Percentiles rank a stretch among this genome's conserved stretches.
phyloP scores from a whole-genome alignment of 2,888 invertebrate genomes.

The Drosophila putrida region DNA sequence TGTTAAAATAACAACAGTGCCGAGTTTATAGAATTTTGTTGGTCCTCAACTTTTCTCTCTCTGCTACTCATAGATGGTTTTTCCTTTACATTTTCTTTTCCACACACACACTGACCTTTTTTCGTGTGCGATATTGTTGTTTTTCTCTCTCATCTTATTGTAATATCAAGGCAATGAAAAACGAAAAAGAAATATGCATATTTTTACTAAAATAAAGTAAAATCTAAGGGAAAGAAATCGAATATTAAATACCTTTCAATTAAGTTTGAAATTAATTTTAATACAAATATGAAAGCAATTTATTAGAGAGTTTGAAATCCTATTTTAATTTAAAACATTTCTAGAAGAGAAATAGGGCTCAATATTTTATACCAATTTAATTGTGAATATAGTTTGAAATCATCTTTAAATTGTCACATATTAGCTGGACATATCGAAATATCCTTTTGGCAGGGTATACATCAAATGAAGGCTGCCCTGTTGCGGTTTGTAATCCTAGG shows the following conservation, averaged over 20 bases:
- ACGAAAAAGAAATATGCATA: slow-evolving; percentile 21
- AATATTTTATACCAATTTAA: not conserved
- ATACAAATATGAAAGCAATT: too few relatives aligned
- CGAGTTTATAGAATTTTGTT: slow-evolving; percentile 11
- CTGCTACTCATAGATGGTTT: not conserved
- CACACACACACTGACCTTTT: slow-evolving; percentile 2
- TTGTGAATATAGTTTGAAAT: not conserved
- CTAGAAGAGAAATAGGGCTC: not conserved
- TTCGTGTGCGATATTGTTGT: slow-evolving; percentile 9
- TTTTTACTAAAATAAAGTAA: not conserved
- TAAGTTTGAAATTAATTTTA: not conserved
- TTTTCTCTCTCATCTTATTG: slow-evolving; percentile 2
- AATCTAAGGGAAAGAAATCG: not conserved
- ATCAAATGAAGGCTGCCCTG: slow-evolving; percentile 6
- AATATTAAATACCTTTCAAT: not conserved
- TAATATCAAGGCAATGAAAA: slow-evolving; percentile 16
- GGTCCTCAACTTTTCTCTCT: slow-evolving; percentile 3
- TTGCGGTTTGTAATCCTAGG: slow-evolving; percentile 25
- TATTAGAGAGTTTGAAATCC: too few relatives aligned
- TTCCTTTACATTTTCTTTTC: not conserved
- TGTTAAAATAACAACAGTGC: slow-evolving; percentile 42
- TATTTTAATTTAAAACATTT: not conserved
- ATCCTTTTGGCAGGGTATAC: slow-evolving; percentile 4
- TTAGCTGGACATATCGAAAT: not conserved
- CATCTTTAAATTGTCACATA: not conserved